Evolutionary conservation across 2,797 vertebrate species (phyloP).

Genomic region (Esox lucius): DNA sequence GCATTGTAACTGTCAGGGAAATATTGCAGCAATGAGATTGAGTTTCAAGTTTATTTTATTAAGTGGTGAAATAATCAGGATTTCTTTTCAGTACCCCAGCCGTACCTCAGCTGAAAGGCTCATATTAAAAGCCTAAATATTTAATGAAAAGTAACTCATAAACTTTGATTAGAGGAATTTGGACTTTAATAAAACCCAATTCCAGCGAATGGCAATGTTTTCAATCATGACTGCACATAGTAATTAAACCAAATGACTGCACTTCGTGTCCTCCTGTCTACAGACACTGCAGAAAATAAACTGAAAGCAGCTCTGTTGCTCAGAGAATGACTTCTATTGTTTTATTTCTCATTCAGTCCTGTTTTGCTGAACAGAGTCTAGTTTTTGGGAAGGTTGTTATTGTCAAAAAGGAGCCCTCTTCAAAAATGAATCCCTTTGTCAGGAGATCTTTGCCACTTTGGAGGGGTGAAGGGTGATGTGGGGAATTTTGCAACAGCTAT

Average conservation of each 20-base stretch:
- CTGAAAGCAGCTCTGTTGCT: slow-evolving; percentile 12
- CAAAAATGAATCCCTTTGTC: slow-evolving; percentile 41
- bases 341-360: background rate
- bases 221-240: slow-evolving; percentile 10
- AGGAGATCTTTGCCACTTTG: slow-evolving; percentile 47
- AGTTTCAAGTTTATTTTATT: slow-evolving; percentile 37
- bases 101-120: slow-evolving; percentile 28
- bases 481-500: slow-evolving; percentile 49
- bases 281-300: background rate
- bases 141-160: slow-evolving; percentile 48
- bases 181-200: slow-evolving; percentile 20
- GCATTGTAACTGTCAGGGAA: slow-evolving; percentile 15
- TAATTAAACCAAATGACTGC: slow-evolving; percentile 26
- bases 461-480: slow-evolving; percentile 35
- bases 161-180: slow-evolving; percentile 31
- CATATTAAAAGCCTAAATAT: slow-evolving; percentile 49
- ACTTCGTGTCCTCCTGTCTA: slow-evolving; percentile 11
- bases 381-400: background rate
- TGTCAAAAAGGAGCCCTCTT: background rate
- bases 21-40: slow-evolving; percentile 5
- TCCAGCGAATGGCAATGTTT: slow-evolving; percentile 7
- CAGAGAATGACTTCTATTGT: background rate
- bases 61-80: slow-evolving; percentile 29
- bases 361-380: background rate
- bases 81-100: slow-evolving; percentile 20